Conservation (phyloP, 2,113 vertebrate species). For the Alectura lathami region DNA sequence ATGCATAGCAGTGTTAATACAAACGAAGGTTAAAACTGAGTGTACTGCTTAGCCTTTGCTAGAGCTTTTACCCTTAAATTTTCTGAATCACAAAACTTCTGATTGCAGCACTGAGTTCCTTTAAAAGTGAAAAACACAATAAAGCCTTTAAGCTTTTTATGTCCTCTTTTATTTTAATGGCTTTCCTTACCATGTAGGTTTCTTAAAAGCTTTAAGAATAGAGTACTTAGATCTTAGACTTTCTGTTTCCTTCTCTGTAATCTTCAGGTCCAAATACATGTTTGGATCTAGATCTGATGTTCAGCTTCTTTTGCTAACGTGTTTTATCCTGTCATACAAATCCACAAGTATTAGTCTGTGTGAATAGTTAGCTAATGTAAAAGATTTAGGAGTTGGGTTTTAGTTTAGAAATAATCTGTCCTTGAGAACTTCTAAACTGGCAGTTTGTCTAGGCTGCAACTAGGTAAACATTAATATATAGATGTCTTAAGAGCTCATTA, state of each 20-base stretch:
- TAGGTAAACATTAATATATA: neutral
- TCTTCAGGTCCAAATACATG: neutral
- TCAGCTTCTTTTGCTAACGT: neutral
- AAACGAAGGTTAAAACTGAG: neutral
- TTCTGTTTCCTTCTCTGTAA: neutral
- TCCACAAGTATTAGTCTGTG: neutral
- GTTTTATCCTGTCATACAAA: neutral
- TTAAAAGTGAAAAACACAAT: neutral
- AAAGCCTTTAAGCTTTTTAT: neutral
- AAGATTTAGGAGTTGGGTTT: neutral
- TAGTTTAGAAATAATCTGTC: neutral
- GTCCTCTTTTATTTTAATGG: neutral
- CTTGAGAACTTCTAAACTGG: neutral
- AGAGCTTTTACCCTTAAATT: neutral
- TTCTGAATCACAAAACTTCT: neutral
- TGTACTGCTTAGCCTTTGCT: neutral
- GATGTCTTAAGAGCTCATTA: neutral
- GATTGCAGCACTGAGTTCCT: neutral
- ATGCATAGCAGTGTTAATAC: neutral
- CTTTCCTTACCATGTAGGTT: neutral
- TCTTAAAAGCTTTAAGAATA: neutral
- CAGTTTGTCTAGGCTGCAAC: neutral
- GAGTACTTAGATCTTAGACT: neutral
- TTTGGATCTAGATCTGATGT: neutral
- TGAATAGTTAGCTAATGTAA: neutral